Conservation (phyloP, 2,797 vertebrate species). For the Cheirogaleus major region DNA sequence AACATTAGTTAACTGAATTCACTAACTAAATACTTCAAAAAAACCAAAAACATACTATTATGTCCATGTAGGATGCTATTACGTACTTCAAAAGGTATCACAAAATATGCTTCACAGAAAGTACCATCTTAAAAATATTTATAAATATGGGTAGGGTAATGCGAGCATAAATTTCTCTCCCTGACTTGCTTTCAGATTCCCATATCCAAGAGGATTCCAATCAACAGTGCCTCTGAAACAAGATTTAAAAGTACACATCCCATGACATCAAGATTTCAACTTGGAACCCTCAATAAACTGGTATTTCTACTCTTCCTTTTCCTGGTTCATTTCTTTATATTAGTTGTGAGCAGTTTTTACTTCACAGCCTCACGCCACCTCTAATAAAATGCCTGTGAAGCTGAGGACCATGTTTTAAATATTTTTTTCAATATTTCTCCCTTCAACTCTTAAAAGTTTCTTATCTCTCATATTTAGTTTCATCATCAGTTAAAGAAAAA, state of each 20-base stretch:
- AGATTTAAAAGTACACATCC: not conserved
- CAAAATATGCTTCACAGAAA: constrained; percentile 15
- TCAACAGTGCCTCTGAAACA: not conserved
- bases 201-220: not conserved
- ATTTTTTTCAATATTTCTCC: not conserved
- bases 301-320: not conserved
- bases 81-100: not conserved
- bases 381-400: not conserved
- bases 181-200: not conserved
- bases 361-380: not conserved
- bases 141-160: not conserved
- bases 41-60: not conserved
- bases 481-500: not conserved
- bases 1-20: not conserved
- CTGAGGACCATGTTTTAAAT: not conserved
- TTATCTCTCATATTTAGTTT: constrained; percentile 32
- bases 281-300: not conserved
- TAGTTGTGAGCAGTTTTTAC: not conserved
- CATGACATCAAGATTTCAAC: not conserved
- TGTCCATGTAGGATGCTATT: not conserved
- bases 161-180: not conserved
- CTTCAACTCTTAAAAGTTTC: not conserved
- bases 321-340: not conserved
- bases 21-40: not conserved
- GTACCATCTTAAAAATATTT: constrained; percentile 7